Evolutionary conservation across 2,797 vertebrate species (phyloP).

Genomic region (Halcyon leucocephala): DNA sequence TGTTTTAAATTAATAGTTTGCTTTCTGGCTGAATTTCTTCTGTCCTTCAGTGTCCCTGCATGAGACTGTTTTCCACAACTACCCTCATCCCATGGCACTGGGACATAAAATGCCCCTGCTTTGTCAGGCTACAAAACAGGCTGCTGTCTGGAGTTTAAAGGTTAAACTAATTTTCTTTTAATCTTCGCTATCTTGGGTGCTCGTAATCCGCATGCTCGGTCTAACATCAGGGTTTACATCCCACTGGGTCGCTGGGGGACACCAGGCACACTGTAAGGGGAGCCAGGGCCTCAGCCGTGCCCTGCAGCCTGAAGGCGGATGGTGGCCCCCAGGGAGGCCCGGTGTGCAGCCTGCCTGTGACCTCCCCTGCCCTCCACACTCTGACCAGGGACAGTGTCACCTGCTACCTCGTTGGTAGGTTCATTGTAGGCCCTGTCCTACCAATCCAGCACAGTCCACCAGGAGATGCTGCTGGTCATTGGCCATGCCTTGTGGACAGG

Average conservation of each 20-base stretch:
- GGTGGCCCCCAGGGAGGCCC: too few species aligned
- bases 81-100: neutral
- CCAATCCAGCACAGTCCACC: neutral
- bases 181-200: neutral
- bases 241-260: too few species aligned
- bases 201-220: accelerated
- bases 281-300: too few species aligned
- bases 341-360: too few species aligned
- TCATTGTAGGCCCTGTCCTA: accelerated
- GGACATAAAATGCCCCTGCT: neutral
- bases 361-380: neutral
- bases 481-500: neutral
- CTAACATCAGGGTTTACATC: neutral
- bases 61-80: neutral
- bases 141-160: neutral
- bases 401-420: neutral
- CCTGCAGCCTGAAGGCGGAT: too few species aligned
- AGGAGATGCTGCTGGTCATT: accelerated
- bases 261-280: too few species aligned
- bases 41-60: neutral
- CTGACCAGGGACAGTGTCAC: neutral
- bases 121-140: neutral
- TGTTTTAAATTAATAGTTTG: neutral
- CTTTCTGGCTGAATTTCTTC: neutral
- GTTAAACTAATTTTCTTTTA: neutral